Conservation (phyloP, 1,140 invertebrate genomes). For the Nasonia vitripennis region DNA sequence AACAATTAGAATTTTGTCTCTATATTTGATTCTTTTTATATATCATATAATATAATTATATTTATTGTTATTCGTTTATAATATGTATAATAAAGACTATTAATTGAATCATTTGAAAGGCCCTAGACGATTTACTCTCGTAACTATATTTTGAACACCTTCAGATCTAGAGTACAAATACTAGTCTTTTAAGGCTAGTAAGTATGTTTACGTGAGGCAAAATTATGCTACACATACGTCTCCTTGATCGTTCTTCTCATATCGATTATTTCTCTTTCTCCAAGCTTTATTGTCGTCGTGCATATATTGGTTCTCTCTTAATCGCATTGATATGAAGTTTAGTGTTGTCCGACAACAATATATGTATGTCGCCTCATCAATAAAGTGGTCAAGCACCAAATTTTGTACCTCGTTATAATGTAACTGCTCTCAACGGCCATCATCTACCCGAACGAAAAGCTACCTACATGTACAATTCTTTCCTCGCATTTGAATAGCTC, state of each 20-base stretch:
- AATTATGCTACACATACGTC: conserved; percentile 14
- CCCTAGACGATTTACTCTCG: conserved; percentile 42
- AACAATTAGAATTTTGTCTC: neutral
- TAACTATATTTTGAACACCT: conserved; percentile 59
- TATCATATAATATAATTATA: conserved; percentile 41
- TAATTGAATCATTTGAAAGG: conserved; percentile 50
- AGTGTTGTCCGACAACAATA: conserved; percentile 38
- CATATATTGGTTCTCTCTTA: conserved; percentile 31
- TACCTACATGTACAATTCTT: conserved; percentile 14
- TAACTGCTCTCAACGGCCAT: conserved; percentile 16
- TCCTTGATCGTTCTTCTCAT: neutral
- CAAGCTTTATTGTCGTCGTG: conserved; percentile 40
- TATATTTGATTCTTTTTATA: conserved; percentile 22
- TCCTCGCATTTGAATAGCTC: neutral
- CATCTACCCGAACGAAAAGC: conserved; percentile 38
- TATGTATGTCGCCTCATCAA: conserved; percentile 33
- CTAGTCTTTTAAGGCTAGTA: conserved; percentile 62
- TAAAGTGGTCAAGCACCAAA: conserved; percentile 49
- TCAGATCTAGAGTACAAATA: conserved; percentile 60
- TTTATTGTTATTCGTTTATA: conserved; percentile 30
- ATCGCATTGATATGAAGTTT: conserved; percentile 43
- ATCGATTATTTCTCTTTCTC: neutral
- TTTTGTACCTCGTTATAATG: conserved; percentile 45
- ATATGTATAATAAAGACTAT: conserved; percentile 45
- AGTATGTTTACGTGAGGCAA: conserved; percentile 54